A percentile compares a stretch with the other conserved stretches of the same genome.
Conservation (phyloP, 2,797 vertebrate genomes). For the Artibeus jamaicensis region DNA sequence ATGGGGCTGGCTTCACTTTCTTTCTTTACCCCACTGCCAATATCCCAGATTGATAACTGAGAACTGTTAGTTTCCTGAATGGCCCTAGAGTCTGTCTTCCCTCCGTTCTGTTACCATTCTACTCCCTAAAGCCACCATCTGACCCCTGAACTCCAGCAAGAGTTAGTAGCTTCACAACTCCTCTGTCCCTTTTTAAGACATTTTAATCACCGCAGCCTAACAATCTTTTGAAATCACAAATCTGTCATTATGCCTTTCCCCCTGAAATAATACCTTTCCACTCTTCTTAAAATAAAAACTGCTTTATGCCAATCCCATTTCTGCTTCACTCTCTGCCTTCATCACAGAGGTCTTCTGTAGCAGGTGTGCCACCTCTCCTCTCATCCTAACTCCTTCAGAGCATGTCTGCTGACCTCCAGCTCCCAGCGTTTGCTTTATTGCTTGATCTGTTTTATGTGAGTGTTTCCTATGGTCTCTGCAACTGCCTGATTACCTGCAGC, state of each 20-base stretch:
- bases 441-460: not conserved
- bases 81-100: not conserved
- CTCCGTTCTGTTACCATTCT: not conserved
- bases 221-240: not conserved
- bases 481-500: not conserved
- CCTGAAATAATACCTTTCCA: not conserved
- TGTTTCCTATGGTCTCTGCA: not conserved
- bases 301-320: not conserved
- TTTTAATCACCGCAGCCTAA: not conserved
- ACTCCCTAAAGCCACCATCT: not conserved
- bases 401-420: not conserved
- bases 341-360: not conserved
- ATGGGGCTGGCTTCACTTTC: not conserved
- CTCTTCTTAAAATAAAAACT: not conserved
- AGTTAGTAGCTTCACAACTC: no score
- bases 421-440: not conserved
- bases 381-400: not conserved
- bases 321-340: not conserved
- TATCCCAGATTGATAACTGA: not conserved
- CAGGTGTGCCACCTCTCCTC: no score
- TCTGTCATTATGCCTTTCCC: no score
- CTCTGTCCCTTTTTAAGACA: not conserved
- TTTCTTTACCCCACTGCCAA: not conserved
- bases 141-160: not conserved
- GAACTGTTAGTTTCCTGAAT: not conserved